Percentiles rank a stretch among this genome's conserved stretches.
Evolutionary conservation across 2,113 vertebrate genomes (phyloP).

Genomic region (Calypte anna): DNA sequence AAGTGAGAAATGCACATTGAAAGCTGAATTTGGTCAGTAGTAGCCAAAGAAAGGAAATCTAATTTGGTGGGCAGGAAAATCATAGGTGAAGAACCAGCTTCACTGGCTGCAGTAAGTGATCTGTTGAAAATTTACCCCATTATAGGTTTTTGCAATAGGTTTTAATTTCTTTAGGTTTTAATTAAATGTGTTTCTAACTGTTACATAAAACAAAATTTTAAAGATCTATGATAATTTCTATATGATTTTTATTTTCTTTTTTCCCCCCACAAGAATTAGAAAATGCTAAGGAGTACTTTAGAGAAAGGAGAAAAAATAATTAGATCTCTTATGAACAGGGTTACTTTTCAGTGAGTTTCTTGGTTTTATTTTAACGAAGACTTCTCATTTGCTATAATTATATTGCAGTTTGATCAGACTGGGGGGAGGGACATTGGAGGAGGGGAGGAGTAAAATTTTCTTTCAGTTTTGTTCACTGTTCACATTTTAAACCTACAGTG

Average conservation of each 20-base stretch:
- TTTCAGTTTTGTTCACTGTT: neutral
- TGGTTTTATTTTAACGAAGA: neutral
- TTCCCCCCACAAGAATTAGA: rapidly evolving
- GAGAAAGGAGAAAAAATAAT: neutral
- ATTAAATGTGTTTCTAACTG: neutral
- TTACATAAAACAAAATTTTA: neutral
- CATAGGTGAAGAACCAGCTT: neutral
- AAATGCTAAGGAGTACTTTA: neutral
- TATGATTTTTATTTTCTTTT: neutral
- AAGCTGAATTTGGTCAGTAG: neutral
- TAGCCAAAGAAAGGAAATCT: neutral
- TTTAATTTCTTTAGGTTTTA: neutral
- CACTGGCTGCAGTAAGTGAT: neutral
- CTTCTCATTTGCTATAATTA: neutral
- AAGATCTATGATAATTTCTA: neutral
- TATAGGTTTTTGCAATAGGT: neutral
- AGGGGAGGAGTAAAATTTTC: neutral
- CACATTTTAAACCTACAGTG: neutral
- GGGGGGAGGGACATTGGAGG: neutral
- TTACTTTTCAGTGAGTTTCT: neutral
- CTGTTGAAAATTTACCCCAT: neutral
- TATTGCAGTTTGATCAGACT: neutral
- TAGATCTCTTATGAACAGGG: neutral
- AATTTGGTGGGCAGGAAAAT: neutral
- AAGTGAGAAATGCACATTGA: neutral